Evolutionary conservation across 92 coral and sea anemone species (phyloP).

Genomic region (Hydrozoanthus gracilis): DNA sequence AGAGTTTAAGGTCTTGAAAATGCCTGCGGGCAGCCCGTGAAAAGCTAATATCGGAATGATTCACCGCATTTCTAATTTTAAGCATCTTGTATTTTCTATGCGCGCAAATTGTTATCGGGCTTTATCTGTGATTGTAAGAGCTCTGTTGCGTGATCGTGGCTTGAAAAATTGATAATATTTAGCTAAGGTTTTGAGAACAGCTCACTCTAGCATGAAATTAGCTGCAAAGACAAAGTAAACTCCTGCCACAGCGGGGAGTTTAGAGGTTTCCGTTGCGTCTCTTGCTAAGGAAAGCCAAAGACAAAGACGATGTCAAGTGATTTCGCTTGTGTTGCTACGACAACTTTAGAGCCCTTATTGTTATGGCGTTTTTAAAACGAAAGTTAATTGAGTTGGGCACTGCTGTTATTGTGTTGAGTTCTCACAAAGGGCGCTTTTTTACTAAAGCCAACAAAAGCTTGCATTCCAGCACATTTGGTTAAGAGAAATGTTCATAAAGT

Average conservation of each 20-base stretch:
- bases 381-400: slow-evolving; percentile 45
- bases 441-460: slow-evolving; percentile 17
- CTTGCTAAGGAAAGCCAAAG: background rate
- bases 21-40: slow-evolving; percentile 37
- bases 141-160: slow-evolving; percentile 43
- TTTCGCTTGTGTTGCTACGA: slow-evolving; percentile 38
- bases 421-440: slow-evolving; percentile 16
- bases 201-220: slow-evolving; percentile 48
- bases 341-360: slow-evolving; percentile 38
- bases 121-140: background rate
- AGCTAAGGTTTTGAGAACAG: slow-evolving; percentile 33
- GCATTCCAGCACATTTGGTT: slow-evolving; percentile 44
- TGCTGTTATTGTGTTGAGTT: slow-evolving; percentile 2
- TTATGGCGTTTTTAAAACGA: slow-evolving; percentile 38
- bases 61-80: background rate
- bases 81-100: slow-evolving; percentile 1
- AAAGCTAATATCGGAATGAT: slow-evolving; percentile 8
- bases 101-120: background rate
- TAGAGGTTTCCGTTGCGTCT: slow-evolving; percentile 18
- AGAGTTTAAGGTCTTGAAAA: slow-evolving; percentile 24
- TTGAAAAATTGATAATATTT: background rate
- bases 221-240: slow-evolving; percentile 22
- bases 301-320: slow-evolving; percentile 43
- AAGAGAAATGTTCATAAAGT: background rate
- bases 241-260: slow-evolving; percentile 23